phyloP scores from a whole-genome alignment of 2,797 vertebrate species.

The Gymnoscopelus braueri region DNA sequence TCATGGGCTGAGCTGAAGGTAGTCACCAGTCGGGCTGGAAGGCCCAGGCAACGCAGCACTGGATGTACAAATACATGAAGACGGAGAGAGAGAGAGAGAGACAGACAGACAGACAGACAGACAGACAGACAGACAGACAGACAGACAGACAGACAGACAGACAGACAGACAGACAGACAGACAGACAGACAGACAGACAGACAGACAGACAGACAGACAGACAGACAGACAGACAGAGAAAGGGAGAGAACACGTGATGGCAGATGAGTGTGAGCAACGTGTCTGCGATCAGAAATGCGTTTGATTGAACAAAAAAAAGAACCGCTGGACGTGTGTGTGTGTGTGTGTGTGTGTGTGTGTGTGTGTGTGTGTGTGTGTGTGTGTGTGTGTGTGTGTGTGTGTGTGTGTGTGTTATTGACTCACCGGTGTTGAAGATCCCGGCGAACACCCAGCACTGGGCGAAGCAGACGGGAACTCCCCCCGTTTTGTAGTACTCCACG shows the following conservation, averaged over 20 bases:
- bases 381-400: conserved; percentile 10
- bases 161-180: too few relatives aligned
- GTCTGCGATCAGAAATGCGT: neutral
- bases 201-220: too few relatives aligned
- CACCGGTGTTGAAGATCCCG: conserved; percentile 93
- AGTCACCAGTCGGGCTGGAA: conserved; percentile 87
- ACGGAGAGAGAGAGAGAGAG: neutral
- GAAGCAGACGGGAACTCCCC: conserved; percentile 79
- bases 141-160: neutral
- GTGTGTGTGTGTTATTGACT: too few relatives aligned
- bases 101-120: too few relatives aligned
- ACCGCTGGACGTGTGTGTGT: neutral
- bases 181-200: too few relatives aligned
- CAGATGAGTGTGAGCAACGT: neutral
- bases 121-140: too few relatives aligned
- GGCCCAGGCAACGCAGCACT: conserved; percentile 92
- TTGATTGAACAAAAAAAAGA: too few relatives aligned
- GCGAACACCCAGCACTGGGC: conserved; percentile 97
- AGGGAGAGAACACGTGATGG: too few relatives aligned
- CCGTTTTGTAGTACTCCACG: conserved; percentile 77
- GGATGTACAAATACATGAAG: neutral
- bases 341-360: too few relatives aligned
- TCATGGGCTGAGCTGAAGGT: conserved; percentile 94
- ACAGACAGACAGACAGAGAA: too few relatives aligned
- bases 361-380: too few relatives aligned